A percentile compares a stretch with the other conserved stretches of the same genome.
phyloP scores from a whole-genome alignment of 2,113 vertebrate species.

The Elachura formosa region DNA sequence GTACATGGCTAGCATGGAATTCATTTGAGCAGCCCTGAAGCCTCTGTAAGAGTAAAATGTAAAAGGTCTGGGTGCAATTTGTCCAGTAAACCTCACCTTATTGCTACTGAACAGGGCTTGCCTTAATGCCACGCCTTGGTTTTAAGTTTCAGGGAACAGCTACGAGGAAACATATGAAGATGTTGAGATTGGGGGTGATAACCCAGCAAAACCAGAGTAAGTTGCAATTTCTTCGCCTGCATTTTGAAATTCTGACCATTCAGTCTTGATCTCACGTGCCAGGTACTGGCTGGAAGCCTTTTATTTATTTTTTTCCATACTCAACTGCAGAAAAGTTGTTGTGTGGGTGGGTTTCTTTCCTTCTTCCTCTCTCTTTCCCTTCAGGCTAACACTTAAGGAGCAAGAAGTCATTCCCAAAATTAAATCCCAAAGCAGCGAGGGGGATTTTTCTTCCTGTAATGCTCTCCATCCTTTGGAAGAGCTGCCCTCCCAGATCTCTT shows the following conservation, averaged over 20 bases:
- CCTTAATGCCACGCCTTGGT: neutral
- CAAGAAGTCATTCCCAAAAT: neutral
- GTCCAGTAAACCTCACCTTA: neutral
- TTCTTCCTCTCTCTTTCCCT: neutral
- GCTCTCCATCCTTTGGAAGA: neutral
- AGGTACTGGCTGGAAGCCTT: neutral
- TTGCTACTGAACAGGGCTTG: neutral
- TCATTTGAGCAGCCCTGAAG: neutral
- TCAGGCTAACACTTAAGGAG: neutral
- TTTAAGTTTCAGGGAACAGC: slow-evolving; percentile 79
- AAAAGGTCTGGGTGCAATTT: neutral
- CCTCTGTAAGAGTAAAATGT: neutral
- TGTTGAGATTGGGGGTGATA: slow-evolving; percentile 47
- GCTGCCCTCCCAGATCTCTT: neutral
- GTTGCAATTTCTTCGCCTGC: neutral
- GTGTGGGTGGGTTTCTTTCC: neutral
- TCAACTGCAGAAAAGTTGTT: neutral
- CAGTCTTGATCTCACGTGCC: neutral
- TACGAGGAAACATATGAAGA: slow-evolving; percentile 82
- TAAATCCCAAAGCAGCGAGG: neutral
- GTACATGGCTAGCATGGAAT: neutral
- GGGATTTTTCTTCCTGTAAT: neutral
- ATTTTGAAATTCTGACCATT: neutral
- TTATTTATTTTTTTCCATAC: neutral
- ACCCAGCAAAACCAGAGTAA: slow-evolving; percentile 53